Evolutionary conservation across 2,113 vertebrate species (phyloP).

Genomic region (Prionailurus viverrinus): DNA sequence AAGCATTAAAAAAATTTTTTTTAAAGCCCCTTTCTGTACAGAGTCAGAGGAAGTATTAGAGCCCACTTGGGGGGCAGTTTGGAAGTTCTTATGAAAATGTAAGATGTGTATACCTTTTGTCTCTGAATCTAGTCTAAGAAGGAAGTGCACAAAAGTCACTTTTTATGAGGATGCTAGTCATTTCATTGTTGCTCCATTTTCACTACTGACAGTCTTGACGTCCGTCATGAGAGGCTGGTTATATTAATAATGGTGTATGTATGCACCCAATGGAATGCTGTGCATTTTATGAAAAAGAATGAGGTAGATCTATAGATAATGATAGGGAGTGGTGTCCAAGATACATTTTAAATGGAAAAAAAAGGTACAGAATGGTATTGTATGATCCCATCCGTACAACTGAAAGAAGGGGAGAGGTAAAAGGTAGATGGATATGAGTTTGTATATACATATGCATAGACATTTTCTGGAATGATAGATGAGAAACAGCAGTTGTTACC

Average conservation of each 20-base stretch:
- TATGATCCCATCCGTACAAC: not conserved
- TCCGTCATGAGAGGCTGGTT: not conserved
- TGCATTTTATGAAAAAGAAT: slow-evolving; percentile 30
- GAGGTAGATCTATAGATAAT: not conserved
- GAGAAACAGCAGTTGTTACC: slow-evolving; percentile 16
- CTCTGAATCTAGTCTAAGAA: slow-evolving; percentile 48
- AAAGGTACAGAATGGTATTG: slow-evolving; percentile 11
- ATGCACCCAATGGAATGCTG: not conserved
- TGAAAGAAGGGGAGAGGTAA: slow-evolving; percentile 2
- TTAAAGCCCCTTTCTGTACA: not conserved
- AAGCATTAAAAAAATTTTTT: no score
- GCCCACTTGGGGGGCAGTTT: slow-evolving; percentile 11
- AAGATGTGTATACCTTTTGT: slow-evolving; percentile 19
- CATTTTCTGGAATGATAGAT: slow-evolving; percentile 15
- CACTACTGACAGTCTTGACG: not conserved
- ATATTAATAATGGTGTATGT: not conserved
- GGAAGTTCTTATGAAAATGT: slow-evolving; percentile 41
- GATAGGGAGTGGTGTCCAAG: not conserved
- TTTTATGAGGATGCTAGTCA: not conserved
- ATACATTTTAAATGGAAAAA: slow-evolving; percentile 49
- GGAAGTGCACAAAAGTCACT: slow-evolving; percentile 2
- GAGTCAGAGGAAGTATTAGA: slow-evolving; percentile 11
- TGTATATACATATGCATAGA: slow-evolving; percentile 14
- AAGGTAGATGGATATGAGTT: not conserved
- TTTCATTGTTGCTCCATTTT: slow-evolving; percentile 22